Conservation (phyloP, 2,888 invertebrate genomes). For the Drosophila kanekoi region DNA sequence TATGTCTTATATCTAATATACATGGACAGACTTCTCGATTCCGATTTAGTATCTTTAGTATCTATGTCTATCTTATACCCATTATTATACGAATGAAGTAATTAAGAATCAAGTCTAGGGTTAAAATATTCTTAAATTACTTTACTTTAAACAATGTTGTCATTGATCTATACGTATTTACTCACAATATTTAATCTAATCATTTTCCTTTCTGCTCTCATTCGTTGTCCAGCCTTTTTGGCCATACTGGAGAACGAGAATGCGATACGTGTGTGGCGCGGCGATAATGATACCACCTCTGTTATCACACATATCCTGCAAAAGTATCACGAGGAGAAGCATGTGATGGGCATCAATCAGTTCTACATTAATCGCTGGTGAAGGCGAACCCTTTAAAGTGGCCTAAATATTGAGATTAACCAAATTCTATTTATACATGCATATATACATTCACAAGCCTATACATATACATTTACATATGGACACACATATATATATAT, state of each 20-base stretch:
- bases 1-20: too few species aligned
- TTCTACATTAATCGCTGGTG: conserved; percentile 83
- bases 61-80: too few species aligned
- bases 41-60: too few species aligned
- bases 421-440: conserved; percentile 73
- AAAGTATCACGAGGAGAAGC: conserved; percentile 88
- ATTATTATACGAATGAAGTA: too few species aligned
- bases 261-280: conserved; percentile 88
- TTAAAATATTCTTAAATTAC: too few species aligned
- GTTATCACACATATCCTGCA: conserved; percentile 89
- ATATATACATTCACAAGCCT: conserved; percentile 26
- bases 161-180: background rate
- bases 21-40: too few species aligned
- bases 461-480: conserved; percentile 30
- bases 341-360: conserved; percentile 86
- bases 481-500: conserved; percentile 19
- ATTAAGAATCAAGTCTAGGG: too few species aligned
- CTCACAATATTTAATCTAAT: background rate
- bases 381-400: conserved; percentile 55
- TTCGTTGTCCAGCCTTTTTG: conserved; percentile 86
- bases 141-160: too few species aligned
- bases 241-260: conserved; percentile 89
- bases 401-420: conserved; percentile 69
- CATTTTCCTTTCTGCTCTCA: too few species aligned
- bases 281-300: conserved; percentile 89